These are phyloP conservation scores for Malurus cyaneus DNA, from an alignment of 2,113 vertebrate genomes.

Conservation along the genomic window DNA sequence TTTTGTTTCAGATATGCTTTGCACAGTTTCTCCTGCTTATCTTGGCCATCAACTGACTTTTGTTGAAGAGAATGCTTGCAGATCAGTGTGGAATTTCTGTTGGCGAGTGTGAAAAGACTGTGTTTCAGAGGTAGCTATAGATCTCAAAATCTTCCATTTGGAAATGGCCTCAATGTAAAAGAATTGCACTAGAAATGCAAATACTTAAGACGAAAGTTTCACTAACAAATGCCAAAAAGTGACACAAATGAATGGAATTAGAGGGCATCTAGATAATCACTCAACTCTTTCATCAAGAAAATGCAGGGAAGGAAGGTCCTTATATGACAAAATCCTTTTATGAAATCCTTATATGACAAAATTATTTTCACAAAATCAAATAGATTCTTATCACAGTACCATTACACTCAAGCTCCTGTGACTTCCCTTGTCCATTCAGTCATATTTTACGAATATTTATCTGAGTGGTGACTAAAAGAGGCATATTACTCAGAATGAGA, in stretches of 20 bases:
- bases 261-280: background rate
- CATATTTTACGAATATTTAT: background rate
- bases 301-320: background rate
- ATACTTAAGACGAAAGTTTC: background rate
- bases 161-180: background rate
- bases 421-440: background rate
- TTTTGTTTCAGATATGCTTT: background rate
- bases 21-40: background rate
- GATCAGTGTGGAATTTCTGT: conserved; percentile 11
- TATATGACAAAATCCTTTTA: background rate
- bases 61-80: background rate
- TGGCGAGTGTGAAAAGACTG: background rate
- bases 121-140: background rate
- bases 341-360: background rate
- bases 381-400: background rate
- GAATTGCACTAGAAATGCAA: background rate
- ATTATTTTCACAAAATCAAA: background rate
- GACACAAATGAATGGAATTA: background rate
- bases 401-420: background rate
- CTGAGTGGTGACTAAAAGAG: background rate
- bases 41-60: background rate
- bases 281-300: background rate
- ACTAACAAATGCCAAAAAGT: background rate
- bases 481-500: background rate
- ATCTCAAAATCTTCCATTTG: conserved; percentile 2